These are phyloP conservation scores for Chrysodeixis includens DNA, from an alignment of 2,888 invertebrate genomes.

Conservation along the genomic window DNA sequence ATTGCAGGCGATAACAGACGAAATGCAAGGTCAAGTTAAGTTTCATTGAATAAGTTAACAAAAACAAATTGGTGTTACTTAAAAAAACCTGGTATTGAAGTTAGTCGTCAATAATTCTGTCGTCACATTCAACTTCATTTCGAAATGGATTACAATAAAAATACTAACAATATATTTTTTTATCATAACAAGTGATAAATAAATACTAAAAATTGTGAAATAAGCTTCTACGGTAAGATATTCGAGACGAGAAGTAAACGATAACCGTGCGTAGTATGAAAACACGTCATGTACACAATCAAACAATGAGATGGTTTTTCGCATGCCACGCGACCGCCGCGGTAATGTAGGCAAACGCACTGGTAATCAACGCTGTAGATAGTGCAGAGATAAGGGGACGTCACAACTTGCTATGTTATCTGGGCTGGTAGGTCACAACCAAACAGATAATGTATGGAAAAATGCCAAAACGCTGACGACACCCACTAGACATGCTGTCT, in stretches of 20 bases:
- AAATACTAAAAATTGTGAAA: not conserved
- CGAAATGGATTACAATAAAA: not conserved
- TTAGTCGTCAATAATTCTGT: not conserved
- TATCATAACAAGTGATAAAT: not conserved
- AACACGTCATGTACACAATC: not conserved
- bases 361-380: slow-evolving; percentile 26
- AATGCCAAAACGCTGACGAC: slow-evolving; percentile 70
- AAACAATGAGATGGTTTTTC: slow-evolving; percentile 15
- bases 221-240: not conserved
- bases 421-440: slow-evolving; percentile 46
- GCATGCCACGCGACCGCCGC: slow-evolving; percentile 9
- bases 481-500: slow-evolving; percentile 74
- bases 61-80: slow-evolving; percentile 3
- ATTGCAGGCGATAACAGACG: slow-evolving; percentile 3
- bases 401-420: slow-evolving; percentile 20
- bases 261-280: slow-evolving; percentile 6
- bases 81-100: not conserved
- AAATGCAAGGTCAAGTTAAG: slow-evolving; percentile 2
- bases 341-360: not conserved
- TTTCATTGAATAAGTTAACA: slow-evolving; percentile 1
- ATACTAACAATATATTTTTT: not conserved
- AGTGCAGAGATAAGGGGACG: slow-evolving; percentile 25
- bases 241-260: not conserved
- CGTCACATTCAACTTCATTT: not conserved
- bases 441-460: slow-evolving; percentile 61